Base-by-base conservation (phyloP, 2,797 vertebrate species). In the Enteromius fasciolatus region DNA sequence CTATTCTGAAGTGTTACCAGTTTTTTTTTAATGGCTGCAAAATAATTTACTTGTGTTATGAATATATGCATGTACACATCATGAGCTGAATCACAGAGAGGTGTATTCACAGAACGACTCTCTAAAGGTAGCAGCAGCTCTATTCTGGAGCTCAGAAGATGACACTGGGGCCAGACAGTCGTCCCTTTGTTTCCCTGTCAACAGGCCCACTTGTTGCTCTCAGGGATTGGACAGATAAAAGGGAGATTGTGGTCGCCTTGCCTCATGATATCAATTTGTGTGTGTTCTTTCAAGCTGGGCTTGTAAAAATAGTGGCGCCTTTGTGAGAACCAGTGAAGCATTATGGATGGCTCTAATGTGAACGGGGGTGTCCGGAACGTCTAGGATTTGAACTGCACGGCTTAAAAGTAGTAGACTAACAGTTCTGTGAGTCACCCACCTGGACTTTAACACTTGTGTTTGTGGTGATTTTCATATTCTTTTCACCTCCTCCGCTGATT, bases 211-310 rank as follows among this genome's bases (percentile, higher is more conserved):
- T 76, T 84, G 81, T 67, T 80, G 48, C 84, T 80, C 77, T 61
- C 48, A 68, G 75, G 84, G 84, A 86, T 75, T 61, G 67, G 10
- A 59, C 81, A 80, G 74, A 87, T 74, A 83, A 82, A 80, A 84
- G 80, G 68, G 52, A 86, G 85, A 84, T 59, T 82, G 84, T 81
- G 86, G 63, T 59, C 23, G 82, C 20, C 52, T 64, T 78, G 63
- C 82, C 84, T 86, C 83, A 83, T 84, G 84, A 86, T 86, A 75
- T 84, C 54, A 83, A 81, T 73, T 73, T 81, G 82, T 76, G 86
- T 69, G 57, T 61, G 67, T 31, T 46, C 76, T 77, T 80, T 77
- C 61, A 64, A 78, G 76, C 59, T 44, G 46, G 59, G 64, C 48
- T 68, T 44, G 57, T 77, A 82, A 87, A 86, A 79, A 76, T 76